Evolutionary conservation across 2,888 invertebrate species (phyloP).

Genomic region (Zeuzera pyrina): DNA sequence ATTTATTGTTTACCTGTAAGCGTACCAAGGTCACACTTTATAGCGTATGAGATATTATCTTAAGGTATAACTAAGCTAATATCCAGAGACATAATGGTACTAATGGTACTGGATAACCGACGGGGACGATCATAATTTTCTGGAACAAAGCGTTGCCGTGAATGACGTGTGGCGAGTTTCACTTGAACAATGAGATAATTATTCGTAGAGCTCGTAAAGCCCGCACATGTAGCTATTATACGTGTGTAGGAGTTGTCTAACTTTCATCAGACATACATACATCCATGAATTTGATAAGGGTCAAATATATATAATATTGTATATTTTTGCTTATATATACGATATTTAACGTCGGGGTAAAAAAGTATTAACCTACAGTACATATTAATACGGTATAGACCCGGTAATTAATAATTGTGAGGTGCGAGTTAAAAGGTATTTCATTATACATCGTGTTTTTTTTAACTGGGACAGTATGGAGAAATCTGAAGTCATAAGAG

Average conservation of each 20-base stretch:
- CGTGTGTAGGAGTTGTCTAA: constrained; percentile 46
- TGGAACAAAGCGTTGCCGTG: constrained; percentile 48
- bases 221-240: constrained; percentile 38
- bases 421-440: no score
- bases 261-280: constrained; percentile 29
- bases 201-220: constrained; percentile 51
- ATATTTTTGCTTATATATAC: not conserved
- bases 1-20: no score
- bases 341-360: no score
- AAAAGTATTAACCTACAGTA: no score
- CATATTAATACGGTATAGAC: no score
- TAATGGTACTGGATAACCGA: constrained; percentile 52
- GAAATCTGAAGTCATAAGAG: no score
- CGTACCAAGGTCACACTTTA: no score
- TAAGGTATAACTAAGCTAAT: constrained; percentile 35
- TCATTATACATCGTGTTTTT: no score
- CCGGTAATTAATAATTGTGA: no score
- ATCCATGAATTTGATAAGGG: constrained; percentile 39
- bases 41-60: constrained; percentile 18
- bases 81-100: constrained; percentile 49
- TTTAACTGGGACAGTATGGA: no score
- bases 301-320: constrained; percentile 4
- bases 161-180: constrained; percentile 48
- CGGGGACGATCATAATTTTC: constrained; percentile 59
- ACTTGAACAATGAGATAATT: constrained; percentile 58